A percentile compares a stretch with the other conserved stretches of the same genome.
Conservation (phyloP, 2,888 invertebrate species). For the Pyrrhia umbra region DNA sequence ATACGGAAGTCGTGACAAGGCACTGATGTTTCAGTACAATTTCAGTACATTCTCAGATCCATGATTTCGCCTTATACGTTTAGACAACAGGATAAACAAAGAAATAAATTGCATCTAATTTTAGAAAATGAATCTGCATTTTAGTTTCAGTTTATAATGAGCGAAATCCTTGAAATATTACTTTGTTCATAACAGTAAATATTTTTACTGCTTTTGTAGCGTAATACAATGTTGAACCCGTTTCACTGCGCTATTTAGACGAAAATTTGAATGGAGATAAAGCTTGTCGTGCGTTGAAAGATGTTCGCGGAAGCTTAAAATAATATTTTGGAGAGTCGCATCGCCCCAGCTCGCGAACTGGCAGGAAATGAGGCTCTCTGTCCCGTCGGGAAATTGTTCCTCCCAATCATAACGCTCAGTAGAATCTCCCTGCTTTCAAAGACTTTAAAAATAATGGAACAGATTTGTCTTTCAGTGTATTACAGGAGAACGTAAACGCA, state of each 20-base stretch:
- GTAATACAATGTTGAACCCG: conserved; percentile 56
- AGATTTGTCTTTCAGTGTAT: conserved; percentile 83
- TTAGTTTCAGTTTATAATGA: conserved; percentile 46
- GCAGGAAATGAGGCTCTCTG: conserved; percentile 88
- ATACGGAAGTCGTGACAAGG: conserved; percentile 77
- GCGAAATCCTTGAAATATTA: conserved; percentile 41
- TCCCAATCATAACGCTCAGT: conserved; percentile 86
- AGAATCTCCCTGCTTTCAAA: conserved; percentile 82
- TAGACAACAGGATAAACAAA: conserved; percentile 30
- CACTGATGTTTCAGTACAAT: conserved; percentile 71
- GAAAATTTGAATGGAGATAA: conserved; percentile 70
- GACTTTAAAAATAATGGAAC: conserved; percentile 83
- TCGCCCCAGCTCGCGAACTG: conserved; percentile 76
- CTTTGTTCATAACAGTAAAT: conserved; percentile 38
- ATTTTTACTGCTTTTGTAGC: conserved; percentile 46
- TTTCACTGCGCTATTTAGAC: conserved; percentile 56
- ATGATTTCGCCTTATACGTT: conserved; percentile 34
- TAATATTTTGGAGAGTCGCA: conserved; percentile 85
- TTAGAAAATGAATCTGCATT: conserved; percentile 33
- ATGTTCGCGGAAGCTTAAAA: conserved; percentile 86
- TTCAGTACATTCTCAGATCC: conserved; percentile 60
- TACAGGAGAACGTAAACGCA: conserved; percentile 72
- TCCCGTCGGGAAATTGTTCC: conserved; percentile 88
- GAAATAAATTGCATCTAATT: conserved; percentile 28
- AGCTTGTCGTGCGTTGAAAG: conserved; percentile 81